Evolutionary conservation across 2,888 invertebrate genomes (phyloP).

Genomic region (Apamea crenata): DNA sequence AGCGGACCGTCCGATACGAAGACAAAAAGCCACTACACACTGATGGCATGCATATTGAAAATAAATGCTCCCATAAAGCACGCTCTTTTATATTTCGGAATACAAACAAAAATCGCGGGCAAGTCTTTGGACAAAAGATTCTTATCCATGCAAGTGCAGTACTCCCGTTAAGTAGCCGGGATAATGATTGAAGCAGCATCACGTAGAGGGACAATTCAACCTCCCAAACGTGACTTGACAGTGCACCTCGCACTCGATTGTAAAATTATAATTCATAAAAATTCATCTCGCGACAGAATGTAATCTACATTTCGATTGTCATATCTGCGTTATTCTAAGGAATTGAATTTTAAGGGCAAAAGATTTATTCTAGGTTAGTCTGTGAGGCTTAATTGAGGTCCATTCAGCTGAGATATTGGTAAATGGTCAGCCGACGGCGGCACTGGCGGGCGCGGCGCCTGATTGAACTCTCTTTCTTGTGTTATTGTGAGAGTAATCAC

Average conservation of each 20-base stretch:
- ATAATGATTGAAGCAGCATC: constrained; percentile 52
- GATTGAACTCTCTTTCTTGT: constrained; percentile 75
- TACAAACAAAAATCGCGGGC: constrained; percentile 36
- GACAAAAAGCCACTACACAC: constrained; percentile 79
- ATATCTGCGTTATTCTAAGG: constrained; percentile 74
- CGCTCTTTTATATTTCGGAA: constrained; percentile 58
- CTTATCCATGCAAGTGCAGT: constrained; percentile 52
- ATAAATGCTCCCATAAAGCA: constrained; percentile 68
- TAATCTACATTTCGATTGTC: constrained; percentile 82
- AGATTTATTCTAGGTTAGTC: constrained; percentile 79
- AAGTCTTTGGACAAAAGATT: constrained; percentile 55
- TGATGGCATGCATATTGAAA: constrained; percentile 76
- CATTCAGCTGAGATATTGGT: constrained; percentile 84
- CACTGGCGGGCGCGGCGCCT: constrained; percentile 63
- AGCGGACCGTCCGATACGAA: constrained; percentile 74
- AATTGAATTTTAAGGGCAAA: constrained; percentile 75
- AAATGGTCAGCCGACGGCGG: constrained; percentile 75
- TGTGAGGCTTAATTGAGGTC: constrained; percentile 82
- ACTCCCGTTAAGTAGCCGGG: constrained; percentile 51
- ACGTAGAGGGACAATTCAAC: constrained; percentile 68
- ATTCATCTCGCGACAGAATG: constrained; percentile 72
- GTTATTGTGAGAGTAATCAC: constrained; percentile 73
- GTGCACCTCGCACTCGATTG: constrained; percentile 66
- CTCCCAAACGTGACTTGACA: constrained; percentile 77
- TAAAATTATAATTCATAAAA: constrained; percentile 78